Evolutionary conservation across 2,888 invertebrate species (phyloP), one percentile per base, ranked within the genome.

Genomic region (Caenorhabditis angaria): DNA sequence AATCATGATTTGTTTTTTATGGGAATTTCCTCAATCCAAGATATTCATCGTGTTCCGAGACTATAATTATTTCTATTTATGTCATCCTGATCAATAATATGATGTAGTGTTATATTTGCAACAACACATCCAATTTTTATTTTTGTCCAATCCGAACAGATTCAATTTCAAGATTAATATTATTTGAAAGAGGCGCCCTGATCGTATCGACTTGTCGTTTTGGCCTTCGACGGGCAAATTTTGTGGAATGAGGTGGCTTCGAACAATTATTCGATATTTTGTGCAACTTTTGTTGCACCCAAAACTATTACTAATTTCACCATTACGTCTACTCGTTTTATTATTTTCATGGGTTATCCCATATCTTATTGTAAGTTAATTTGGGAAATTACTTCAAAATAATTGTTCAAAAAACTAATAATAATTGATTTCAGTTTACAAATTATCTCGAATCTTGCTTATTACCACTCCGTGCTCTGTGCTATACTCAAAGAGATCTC

Each of bases 361-460:
- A 20, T 86, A 86, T 59, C 56, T 86, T 4, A 72, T 83, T 29
- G 86, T 86, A 35, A 82, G 84, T 81, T 74, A 2, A 20, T 59
- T 32, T 35, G 4, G 5, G n/a, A n/a, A 48, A n/a, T 55, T 41
- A 14, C 14, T 6, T 50, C n/a, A 24, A 22, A 35, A 27, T 22
- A n/a, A 51, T 22, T 10, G 25, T 53, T 25, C 58, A 18, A 50
- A 28, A 32, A 51, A 35, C 55, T 12, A 48, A 20, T 18, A 14
- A 25, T 55, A 10, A 32, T 51, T 62, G 14, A 35, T 77, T 82
- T 61, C 71, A 87, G 86, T 72, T 86, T 22, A 77, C 85, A 29
- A 86, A 86, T 70, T 86, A 86, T 66, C 74, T 86, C 53, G 86
- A 86, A 59, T 69, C 85, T 41, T 84, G 83, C n/a, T 65, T 86